Evolutionary conservation across 64 coral and sea anemone species (phyloP), one percentile per base, ranked within the genome.

Genomic region (Dendrophyllia cribrosa): DNA sequence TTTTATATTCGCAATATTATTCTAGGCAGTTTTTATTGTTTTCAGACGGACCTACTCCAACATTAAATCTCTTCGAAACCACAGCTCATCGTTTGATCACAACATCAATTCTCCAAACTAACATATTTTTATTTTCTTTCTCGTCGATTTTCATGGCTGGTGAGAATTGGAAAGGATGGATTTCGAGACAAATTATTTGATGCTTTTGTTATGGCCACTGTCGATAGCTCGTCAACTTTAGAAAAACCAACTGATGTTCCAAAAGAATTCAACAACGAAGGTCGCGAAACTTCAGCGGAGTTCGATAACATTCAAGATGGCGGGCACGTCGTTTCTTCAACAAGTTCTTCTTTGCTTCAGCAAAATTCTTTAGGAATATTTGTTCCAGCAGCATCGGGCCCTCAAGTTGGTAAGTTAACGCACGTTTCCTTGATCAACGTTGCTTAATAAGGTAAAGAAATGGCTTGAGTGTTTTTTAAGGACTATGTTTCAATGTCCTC

Each of bases 261-360:
- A 5, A 67, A 84, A 49, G 62, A 84, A 22, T 50, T 44, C 7
- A 66, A 11, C 19, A 65, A 4, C 17, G 43, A 68, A 10, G 21
- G 12, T 62, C 60, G 80, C 20, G 17, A 5, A 84, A 67, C 62
- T 63, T 51, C 80, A 50, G 61, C 61, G 45, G 80, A 51, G 5
- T 21, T 84, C 80, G 50, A 84, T 59, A 83, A 83, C 62, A 84
- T 84, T 46, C 80, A 84, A 84, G 45, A 84, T 84, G 80, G 80
- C 62, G 61, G 80, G 45, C 44, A 84, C 67, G 80, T 68, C 47
- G 60, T 68, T 64, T 67, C 80, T 43, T 75, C 72, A 46, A 43
- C 49, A 49, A 3, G 13, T 3, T 19, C 62, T 22, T 67, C 80
- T 68, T 50, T 59, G 15, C 19, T 67, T 84, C 80, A 84, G 12